Conservation (phyloP, 2,797 vertebrate species). For the Babyrousa celebensis region DNA sequence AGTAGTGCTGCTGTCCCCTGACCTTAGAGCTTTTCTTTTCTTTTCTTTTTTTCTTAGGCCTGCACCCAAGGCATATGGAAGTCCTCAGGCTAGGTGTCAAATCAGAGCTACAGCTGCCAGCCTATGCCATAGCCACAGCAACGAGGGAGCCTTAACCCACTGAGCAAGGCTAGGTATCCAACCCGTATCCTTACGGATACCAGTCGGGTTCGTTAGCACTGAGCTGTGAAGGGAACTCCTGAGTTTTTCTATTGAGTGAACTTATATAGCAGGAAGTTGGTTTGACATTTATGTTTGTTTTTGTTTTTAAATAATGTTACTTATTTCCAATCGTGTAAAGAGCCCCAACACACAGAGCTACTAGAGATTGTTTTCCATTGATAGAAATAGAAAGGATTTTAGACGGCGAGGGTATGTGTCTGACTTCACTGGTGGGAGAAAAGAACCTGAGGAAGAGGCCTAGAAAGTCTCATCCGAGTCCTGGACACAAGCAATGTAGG, state of each 20-base stretch:
- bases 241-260: not conserved
- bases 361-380: not conserved
- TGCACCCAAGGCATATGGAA: too few species aligned
- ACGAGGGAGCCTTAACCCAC: too few species aligned
- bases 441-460: not conserved
- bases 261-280: not conserved
- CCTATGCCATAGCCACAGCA: too few species aligned
- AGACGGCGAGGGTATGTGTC: not conserved
- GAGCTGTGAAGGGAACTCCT: too few species aligned
- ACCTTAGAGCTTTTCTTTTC: not conserved
- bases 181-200: too few species aligned
- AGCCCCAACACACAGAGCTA: not conserved
- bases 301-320: conserved; percentile 18
- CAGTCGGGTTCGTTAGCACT: too few species aligned
- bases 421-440: conserved; percentile 6
- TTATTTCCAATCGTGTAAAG: not conserved
- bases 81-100: too few species aligned
- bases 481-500: not conserved
- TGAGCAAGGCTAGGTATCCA: too few species aligned
- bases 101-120: too few species aligned
- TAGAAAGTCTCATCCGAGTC: not conserved
- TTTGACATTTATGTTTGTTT: not conserved
- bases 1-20: accelerated
- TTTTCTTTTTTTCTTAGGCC: too few species aligned
- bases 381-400: not conserved